Conservation (phyloP, 2,888 invertebrate genomes). For the Cecidostiba fungosa region DNA sequence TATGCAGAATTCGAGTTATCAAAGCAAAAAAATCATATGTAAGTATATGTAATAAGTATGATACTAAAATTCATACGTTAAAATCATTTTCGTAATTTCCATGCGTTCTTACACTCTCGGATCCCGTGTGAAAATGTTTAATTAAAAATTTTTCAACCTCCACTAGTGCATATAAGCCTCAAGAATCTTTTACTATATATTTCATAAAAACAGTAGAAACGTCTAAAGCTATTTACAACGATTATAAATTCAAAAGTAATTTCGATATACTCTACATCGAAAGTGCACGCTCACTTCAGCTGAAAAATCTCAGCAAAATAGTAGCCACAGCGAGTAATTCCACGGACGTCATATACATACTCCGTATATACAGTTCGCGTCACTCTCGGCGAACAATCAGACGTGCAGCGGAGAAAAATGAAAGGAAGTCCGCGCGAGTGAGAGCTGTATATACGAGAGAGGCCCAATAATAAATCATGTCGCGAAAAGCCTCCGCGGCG, state of each 20-base stretch:
- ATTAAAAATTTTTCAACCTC: background rate
- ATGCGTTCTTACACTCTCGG: background rate
- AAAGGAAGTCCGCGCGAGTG: constrained; percentile 43
- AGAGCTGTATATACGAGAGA: background rate
- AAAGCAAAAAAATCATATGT: background rate
- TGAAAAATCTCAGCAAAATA: too few relatives aligned
- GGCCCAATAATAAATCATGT: constrained; percentile 2
- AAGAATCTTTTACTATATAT: too few relatives aligned
- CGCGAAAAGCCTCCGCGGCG: background rate
- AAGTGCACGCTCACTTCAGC: too few relatives aligned
- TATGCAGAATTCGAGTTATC: background rate
- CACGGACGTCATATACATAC: background rate
- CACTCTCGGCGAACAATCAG: constrained; percentile 30
- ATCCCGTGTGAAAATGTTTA: background rate
- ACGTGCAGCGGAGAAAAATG: constrained; percentile 36
- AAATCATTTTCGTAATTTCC: background rate
- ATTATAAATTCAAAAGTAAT: too few relatives aligned
- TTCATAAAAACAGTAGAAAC: too few relatives aligned
- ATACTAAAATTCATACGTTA: background rate
- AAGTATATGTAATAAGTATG: background rate
- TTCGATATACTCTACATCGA: too few relatives aligned
- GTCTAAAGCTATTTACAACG: too few relatives aligned
- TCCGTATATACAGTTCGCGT: background rate
- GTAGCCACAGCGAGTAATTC: too few relatives aligned
- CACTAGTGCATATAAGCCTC: background rate